Evolutionary conservation across 2,888 invertebrate genomes (phyloP).

Genomic region (Athalia rosae): DNA sequence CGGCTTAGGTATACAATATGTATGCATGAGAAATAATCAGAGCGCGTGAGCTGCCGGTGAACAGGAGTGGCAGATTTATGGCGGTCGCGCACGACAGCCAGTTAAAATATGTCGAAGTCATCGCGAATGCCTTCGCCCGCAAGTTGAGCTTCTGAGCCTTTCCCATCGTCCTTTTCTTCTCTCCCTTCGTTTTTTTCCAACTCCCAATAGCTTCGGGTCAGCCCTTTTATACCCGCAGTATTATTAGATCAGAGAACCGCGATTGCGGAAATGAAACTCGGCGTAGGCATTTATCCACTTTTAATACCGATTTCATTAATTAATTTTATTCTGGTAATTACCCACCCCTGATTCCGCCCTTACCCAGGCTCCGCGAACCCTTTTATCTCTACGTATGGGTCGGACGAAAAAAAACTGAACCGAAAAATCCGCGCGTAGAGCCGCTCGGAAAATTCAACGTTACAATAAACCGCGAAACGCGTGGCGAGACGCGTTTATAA

Average conservation of each 20-base stretch:
- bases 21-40: constrained; percentile 64
- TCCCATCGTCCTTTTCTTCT: background rate
- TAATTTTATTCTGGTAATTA: constrained; percentile 14
- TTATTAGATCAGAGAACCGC: constrained; percentile 18
- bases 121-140: constrained; percentile 23
- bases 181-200: background rate
- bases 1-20: constrained; percentile 49
- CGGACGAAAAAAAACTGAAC: background rate
- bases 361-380: too few species aligned
- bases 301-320: constrained; percentile 27
- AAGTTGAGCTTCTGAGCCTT: background rate
- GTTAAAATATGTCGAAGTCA: constrained; percentile 50
- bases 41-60: constrained; percentile 59
- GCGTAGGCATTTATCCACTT: constrained; percentile 29
- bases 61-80: constrained; percentile 69
- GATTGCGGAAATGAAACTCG: constrained; percentile 17
- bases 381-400: background rate
- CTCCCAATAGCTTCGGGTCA: background rate
- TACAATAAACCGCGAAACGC: too few species aligned
- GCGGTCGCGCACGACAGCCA: constrained; percentile 65
- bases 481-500: too few species aligned
- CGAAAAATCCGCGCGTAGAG: background rate
- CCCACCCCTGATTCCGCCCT: too few species aligned
- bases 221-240: background rate
- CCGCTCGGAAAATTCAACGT: constrained; percentile 17